Conservation (phyloP, 2,888 invertebrate genomes). For the Watsonalla binaria region DNA sequence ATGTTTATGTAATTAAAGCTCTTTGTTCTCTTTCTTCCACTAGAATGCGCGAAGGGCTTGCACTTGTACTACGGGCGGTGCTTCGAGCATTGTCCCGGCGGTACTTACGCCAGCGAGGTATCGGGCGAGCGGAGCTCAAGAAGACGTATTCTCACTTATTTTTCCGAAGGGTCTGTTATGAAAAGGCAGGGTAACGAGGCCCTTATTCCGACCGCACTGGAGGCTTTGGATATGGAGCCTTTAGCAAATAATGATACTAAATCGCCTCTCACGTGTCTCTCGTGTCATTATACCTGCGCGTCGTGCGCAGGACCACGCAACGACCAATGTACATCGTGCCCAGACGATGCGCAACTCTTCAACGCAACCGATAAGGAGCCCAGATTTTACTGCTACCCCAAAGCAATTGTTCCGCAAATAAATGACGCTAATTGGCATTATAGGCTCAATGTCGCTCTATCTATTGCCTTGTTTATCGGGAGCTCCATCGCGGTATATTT, state of each 20-base stretch:
- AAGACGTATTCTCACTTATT: constrained; percentile 61
- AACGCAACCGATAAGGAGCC: constrained; percentile 58
- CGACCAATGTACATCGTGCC: constrained; percentile 83
- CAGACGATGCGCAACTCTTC: constrained; percentile 80
- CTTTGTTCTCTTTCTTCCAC: constrained; percentile 69
- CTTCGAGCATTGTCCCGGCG: constrained; percentile 77
- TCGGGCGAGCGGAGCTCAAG: constrained; percentile 56
- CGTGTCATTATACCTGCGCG: constrained; percentile 87
- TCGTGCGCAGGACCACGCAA: constrained; percentile 83
- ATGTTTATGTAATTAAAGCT: constrained; percentile 51
- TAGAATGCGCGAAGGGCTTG: constrained; percentile 83
- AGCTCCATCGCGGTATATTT: constrained; percentile 44
- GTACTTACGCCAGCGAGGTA: constrained; percentile 67
- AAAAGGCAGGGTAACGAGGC: constrained; percentile 47
- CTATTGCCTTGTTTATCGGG: constrained; percentile 50
- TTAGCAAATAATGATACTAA: constrained; percentile 33
- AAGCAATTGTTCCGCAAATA: constrained; percentile 60
- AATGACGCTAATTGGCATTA: constrained; percentile 66
- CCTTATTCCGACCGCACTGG: constrained; percentile 34
- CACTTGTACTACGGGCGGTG: constrained; percentile 81
- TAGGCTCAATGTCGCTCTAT: constrained; percentile 59
- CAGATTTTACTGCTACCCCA: constrained; percentile 73
- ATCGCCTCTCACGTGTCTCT: constrained; percentile 73
- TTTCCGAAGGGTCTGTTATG: constrained; percentile 41
- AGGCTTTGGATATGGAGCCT: constrained; percentile 61